Conservation (phyloP, 2,113 vertebrate genomes). For the Neoarius graeffei region DNA sequence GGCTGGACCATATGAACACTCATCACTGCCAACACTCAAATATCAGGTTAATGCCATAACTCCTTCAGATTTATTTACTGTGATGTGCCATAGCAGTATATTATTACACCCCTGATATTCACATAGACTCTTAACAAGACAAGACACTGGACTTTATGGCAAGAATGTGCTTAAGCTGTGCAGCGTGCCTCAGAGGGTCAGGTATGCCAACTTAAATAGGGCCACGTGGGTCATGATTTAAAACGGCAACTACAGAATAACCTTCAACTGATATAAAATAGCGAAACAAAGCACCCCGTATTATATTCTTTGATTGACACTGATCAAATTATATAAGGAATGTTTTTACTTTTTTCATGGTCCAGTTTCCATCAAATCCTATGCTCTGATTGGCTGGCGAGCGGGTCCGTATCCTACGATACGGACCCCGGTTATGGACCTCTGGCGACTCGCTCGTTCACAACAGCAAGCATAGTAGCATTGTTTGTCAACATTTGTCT, state of each 20-base stretch:
- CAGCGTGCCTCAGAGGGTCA: too few relatives aligned
- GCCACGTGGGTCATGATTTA: not conserved
- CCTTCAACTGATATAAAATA: not conserved
- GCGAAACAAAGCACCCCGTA: not conserved
- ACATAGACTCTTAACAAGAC: not conserved
- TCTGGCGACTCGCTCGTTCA: too few relatives aligned
- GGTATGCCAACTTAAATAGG: not conserved
- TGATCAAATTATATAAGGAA: not conserved
- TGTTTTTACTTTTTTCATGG: not conserved
- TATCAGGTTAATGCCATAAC: not conserved
- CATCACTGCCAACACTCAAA: not conserved
- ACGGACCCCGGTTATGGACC: too few relatives aligned
- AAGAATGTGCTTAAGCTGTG: not conserved
- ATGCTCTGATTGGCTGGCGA: too few relatives aligned
- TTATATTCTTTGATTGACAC: not conserved
- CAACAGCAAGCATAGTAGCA: too few relatives aligned
- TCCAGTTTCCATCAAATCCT: too few relatives aligned
- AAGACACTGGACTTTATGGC: not conserved
- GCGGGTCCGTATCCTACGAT: too few relatives aligned
- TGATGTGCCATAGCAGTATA: not conserved
- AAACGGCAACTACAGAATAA: not conserved
- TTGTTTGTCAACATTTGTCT: too few relatives aligned
- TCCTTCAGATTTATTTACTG: not conserved
- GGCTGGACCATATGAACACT: not conserved
- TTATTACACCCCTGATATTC: conserved; percentile 1